Evolutionary conservation across 2,113 vertebrate genomes (phyloP).

Genomic region (Dicentrarchus labrax): DNA sequence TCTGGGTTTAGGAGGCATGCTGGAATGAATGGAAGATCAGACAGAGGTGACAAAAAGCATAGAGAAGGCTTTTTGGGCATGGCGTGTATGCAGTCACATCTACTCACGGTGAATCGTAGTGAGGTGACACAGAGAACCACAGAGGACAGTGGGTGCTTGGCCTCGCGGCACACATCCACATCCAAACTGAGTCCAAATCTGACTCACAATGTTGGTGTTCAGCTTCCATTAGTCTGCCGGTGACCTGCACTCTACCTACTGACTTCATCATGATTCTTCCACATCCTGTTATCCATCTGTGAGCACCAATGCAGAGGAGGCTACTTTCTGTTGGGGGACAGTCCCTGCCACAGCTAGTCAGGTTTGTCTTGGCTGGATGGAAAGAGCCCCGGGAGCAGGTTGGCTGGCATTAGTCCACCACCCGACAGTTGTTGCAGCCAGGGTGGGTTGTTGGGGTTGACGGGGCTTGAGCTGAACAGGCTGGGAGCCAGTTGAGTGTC

Average conservation of each 20-base stretch:
- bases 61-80: slow-evolving; percentile 38
- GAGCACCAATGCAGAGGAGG: slow-evolving; percentile 27
- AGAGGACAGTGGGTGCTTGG: slow-evolving; percentile 44
- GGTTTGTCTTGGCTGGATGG: slow-evolving; percentile 23
- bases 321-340: slow-evolving; percentile 28
- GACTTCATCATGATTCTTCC: slow-evolving; percentile 38
- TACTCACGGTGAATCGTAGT: slow-evolving; percentile 25
- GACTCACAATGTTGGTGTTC: slow-evolving; percentile 54
- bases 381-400: slow-evolving; percentile 37
- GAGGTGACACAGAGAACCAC: slow-evolving; percentile 53
- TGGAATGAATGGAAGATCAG: slow-evolving; percentile 31
- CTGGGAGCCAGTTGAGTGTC: slow-evolving; percentile 19
- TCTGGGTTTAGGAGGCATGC: slow-evolving; percentile 25
- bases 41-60: slow-evolving; percentile 55
- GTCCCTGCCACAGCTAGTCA: slow-evolving; percentile 36
- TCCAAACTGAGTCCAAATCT: slow-evolving; percentile 46
- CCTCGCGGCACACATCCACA: slow-evolving; percentile 42
- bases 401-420: slow-evolving; percentile 22
- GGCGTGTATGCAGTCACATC: slow-evolving; percentile 49
- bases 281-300: slow-evolving; percentile 44
- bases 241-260: slow-evolving; percentile 42
- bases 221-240: slow-evolving; percentile 53
- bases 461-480: slow-evolving; percentile 15
- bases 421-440: slow-evolving; percentile 21
- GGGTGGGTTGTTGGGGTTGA: slow-evolving; percentile 28